Conservation (phyloP, 2,888 invertebrate genomes). For the Nomada ferruginata region DNA sequence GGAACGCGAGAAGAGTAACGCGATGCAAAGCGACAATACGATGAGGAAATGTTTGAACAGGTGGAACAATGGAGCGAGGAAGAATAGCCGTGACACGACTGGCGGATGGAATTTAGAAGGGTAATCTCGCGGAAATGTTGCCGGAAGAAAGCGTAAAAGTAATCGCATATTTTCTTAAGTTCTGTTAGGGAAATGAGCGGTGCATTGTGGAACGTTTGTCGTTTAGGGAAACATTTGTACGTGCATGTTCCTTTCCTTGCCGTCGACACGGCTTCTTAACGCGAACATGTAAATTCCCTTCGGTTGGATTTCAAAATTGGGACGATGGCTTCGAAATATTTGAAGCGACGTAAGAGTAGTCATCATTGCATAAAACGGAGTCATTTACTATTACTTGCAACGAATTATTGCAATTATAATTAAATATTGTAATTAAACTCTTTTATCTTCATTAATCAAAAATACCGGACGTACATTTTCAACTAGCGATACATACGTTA, state of each 20-base stretch:
- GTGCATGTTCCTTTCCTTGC: not conserved
- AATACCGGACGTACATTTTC: no score
- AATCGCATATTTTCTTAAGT: slow-evolving; percentile 39
- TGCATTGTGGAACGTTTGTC: not conserved
- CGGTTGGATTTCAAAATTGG: not conserved
- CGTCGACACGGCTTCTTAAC: not conserved
- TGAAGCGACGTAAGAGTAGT: not conserved
- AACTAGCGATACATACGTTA: no score
- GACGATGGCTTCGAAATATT: not conserved
- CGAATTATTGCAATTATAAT: no score
- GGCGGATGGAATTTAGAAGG: slow-evolving; percentile 26
- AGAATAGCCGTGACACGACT: slow-evolving; percentile 33
- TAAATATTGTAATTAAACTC: no score
- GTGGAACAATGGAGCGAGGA: slow-evolving; percentile 25
- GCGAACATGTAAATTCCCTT: not conserved
- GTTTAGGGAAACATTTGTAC: no score
- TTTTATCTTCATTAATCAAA: no score
- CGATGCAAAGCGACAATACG: slow-evolving; percentile 2
- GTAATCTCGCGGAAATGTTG: slow-evolving; percentile 37
- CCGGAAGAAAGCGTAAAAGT: slow-evolving; percentile 16
- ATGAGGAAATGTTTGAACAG: slow-evolving; percentile 15
- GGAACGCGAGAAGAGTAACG: slow-evolving; percentile 5
- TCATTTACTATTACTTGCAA: not conserved
- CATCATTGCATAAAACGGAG: not conserved
- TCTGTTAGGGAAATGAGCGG: slow-evolving; percentile 17